These are phyloP conservation scores for Cyclura pinguis DNA, from an alignment of 2,797 vertebrate species.

Conservation along the genomic window DNA sequence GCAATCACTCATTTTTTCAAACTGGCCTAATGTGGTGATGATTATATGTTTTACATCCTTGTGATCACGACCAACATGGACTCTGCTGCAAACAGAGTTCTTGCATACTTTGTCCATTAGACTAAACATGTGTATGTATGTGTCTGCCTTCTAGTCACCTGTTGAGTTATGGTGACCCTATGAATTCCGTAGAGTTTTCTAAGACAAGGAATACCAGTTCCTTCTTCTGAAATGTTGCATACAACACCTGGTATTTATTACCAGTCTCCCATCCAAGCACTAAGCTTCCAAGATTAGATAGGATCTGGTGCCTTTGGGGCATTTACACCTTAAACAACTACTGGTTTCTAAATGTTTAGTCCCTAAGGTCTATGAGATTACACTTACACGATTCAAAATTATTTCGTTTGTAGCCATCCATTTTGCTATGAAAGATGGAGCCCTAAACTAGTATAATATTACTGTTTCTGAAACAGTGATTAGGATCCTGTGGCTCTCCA, in stretches of 20 bases:
- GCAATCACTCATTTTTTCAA: constrained; percentile 5
- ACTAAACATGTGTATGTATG: not conserved
- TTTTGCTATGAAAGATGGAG: not conserved
- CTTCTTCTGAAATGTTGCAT: too few relatives aligned
- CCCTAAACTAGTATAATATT: not conserved
- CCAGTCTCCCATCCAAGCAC: too few relatives aligned
- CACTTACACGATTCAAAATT: not conserved
- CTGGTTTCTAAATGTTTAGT: not conserved
- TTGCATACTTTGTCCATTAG: constrained; percentile 8
- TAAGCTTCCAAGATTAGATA: too few relatives aligned
- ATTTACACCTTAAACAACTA: not conserved
- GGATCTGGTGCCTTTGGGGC: too few relatives aligned
- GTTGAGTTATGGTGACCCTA: too few relatives aligned
- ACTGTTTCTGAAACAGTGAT: not conserved
- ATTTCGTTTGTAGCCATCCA: not conserved
- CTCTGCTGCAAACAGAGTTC: not conserved
- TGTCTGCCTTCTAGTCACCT: too few relatives aligned
- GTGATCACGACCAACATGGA: not conserved
- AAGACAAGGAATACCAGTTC: too few relatives aligned
- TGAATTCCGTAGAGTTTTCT: too few relatives aligned
- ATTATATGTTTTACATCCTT: not conserved
- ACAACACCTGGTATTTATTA: too few relatives aligned
- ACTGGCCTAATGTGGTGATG: not conserved
- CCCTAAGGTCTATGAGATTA: not conserved
- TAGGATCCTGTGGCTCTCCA: not conserved